Percentiles rank a stretch among this genome's conserved stretches.
These are phyloP conservation scores for Nephrotoma guestfalica DNA, from an alignment of 2,888 invertebrate species.

Conservation along the genomic window DNA sequence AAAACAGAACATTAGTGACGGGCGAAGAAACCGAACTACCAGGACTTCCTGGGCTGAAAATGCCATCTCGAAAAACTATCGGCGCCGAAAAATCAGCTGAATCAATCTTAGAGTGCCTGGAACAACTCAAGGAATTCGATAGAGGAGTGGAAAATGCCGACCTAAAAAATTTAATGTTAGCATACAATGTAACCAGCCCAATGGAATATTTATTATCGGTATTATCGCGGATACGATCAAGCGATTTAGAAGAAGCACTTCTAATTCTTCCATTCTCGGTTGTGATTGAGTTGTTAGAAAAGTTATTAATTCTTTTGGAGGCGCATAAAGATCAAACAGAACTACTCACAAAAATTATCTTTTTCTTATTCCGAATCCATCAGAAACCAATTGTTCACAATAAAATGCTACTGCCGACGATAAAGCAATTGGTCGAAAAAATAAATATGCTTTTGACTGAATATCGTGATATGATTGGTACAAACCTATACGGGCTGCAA, in stretches of 20 bases:
- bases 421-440: slow-evolving; percentile 20
- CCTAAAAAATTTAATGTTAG: slow-evolving; percentile 69
- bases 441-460: slow-evolving; percentile 21
- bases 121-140: slow-evolving; percentile 50
- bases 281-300: slow-evolving; percentile 61
- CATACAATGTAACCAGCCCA: slow-evolving; percentile 54
- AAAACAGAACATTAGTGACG: slow-evolving; percentile 49
- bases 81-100: slow-evolving; percentile 51
- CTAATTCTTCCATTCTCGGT: slow-evolving; percentile 70
- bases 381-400: slow-evolving; percentile 65
- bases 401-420: slow-evolving; percentile 40
- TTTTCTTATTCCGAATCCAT: slow-evolving; percentile 63
- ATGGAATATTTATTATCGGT: slow-evolving; percentile 72
- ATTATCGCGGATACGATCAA: slow-evolving; percentile 62
- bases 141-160: slow-evolving; percentile 22
- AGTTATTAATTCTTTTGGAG: slow-evolving; percentile 52
- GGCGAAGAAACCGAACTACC: slow-evolving; percentile 55
- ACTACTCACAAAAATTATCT: slow-evolving; percentile 55
- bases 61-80: slow-evolving; percentile 66
- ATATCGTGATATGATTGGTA: slow-evolving; percentile 65
- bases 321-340: slow-evolving; percentile 56
- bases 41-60: slow-evolving; percentile 56
- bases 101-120: slow-evolving; percentile 79
- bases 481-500: slow-evolving; percentile 68
- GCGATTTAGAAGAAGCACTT: slow-evolving; percentile 83